Evolutionary conservation across 1,140 invertebrate species (phyloP), one percentile per base, ranked within the genome.

Genomic region (Cotesia glomerata): DNA sequence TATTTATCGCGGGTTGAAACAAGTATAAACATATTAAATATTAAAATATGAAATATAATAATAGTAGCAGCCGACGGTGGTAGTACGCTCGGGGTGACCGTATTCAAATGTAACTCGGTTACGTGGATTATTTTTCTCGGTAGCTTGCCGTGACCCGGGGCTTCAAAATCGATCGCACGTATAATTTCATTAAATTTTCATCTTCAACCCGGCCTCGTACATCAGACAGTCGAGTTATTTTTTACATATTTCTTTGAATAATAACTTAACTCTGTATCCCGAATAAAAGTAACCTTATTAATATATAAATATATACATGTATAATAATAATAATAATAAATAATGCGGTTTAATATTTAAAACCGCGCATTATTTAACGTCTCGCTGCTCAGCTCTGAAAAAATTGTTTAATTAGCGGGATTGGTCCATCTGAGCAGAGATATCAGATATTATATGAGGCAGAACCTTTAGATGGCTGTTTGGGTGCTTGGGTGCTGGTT

Each of bases 321-420:
- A 45, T 45, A 45, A 11, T 11, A 45, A 45, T 45, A 45, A 11
- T 11, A 45, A 45, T 11, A 7, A 45, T 45, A 45, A 45, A 45
- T 7, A 45, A 45, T 45, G 39, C 5, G 39, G 39, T 45, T 45
- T 45, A 45, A 45, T 45, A 45, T 7, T 45, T 45, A 9, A 7
- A 45, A 45, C 39, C 11, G 39, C 39, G 7, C 11, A 45, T 7
- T 45, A 45, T 45, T 45, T 45, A 45, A 45, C 39, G 52, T 54
- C 16, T 54, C 9, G 16, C 2, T 54, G 52, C 54, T 67, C 77
- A n/a, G 52, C 54, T 67, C 77, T 73, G 74, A 77, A 79, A 74
- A 76, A 72, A 79, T 78, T 76, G 74, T 74, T 76, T 80, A 80
- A 82, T 82, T 82, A 80, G 76, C 73, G 73, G 59, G 56, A 52